Conservation (phyloP, 2,888 invertebrate genomes). For the Priocnemis perturbator region DNA sequence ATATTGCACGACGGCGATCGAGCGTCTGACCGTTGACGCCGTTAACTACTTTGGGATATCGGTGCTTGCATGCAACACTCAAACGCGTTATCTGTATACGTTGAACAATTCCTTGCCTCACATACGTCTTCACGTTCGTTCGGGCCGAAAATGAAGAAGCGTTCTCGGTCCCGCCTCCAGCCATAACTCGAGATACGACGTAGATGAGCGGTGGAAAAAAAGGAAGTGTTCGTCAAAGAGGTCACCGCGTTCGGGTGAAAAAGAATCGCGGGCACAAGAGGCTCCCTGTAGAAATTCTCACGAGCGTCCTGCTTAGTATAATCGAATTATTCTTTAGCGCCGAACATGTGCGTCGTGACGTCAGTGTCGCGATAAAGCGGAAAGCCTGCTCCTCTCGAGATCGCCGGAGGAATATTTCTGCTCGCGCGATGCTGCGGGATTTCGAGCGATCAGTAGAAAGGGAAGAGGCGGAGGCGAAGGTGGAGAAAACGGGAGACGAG, state of each 20-base stretch:
- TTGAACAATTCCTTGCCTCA: no score
- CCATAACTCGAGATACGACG: neutral
- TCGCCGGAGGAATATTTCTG: constrained; percentile 37
- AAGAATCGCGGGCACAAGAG: constrained; percentile 24
- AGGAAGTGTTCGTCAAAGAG: constrained; percentile 2
- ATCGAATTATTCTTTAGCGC: constrained; percentile 65
- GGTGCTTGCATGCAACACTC: no score
- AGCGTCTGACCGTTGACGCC: no score
- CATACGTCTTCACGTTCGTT: no score
- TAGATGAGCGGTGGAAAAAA: constrained; percentile 3
- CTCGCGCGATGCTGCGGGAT: constrained; percentile 40
- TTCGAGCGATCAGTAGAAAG: constrained; percentile 27
- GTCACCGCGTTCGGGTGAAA: constrained; percentile 29
- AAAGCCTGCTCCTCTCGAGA: constrained; percentile 35
- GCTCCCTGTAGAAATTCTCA: constrained; percentile 43
- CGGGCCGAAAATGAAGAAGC: no score
- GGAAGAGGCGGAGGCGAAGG: constrained; percentile 12
- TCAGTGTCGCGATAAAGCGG: constrained; percentile 55
- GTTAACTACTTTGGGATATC: no score
- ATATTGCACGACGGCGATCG: no score
- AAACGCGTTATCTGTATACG: no score
- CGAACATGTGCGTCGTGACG: constrained; percentile 63
- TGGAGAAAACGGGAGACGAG: constrained; percentile 3
- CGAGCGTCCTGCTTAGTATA: constrained; percentile 56
- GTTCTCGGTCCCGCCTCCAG: no score